A percentile compares a stretch with the other conserved stretches of the same genome.
Conservation (phyloP, 2,888 invertebrate genomes). For the Lithophane ornitopus region DNA sequence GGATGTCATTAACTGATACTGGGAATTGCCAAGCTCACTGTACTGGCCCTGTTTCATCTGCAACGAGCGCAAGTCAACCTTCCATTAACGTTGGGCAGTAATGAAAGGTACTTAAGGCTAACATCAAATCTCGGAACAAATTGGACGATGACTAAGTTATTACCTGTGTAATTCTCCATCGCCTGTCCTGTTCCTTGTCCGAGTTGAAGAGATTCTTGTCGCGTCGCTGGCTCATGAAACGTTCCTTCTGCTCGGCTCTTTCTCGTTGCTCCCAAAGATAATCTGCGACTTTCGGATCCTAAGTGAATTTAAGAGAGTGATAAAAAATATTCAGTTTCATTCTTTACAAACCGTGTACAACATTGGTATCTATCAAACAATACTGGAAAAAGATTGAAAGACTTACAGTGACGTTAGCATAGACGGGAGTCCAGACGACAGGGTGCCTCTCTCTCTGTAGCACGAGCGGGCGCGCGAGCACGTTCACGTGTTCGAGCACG, state of each 20-base stretch:
- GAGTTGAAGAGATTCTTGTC: constrained; percentile 91
- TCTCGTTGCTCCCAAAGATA: constrained; percentile 97
- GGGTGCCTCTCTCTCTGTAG: constrained; percentile 95
- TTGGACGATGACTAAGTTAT: neutral
- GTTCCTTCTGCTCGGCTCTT: constrained; percentile 94
- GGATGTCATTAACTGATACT: constrained; percentile 97
- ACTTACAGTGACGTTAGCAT: constrained; percentile 96
- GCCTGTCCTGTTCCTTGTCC: constrained; percentile 92
- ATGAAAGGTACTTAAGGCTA: constrained; percentile 31
- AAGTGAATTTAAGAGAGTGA: neutral
- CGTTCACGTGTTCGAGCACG: constrained; percentile 98
- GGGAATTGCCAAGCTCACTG: constrained; percentile 91
- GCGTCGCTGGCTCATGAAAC: constrained; percentile 92
- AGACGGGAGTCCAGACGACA: constrained; percentile 99
- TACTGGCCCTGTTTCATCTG: constrained; percentile 92
- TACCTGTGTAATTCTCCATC: constrained; percentile 89
- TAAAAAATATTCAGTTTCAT: neutral
- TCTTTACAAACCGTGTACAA: neutral
- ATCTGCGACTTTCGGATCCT: constrained; percentile 97
- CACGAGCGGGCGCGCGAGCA: constrained; percentile 98
- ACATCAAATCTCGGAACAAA: constrained; percentile 15
- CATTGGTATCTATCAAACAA: neutral
- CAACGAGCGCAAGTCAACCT: constrained; percentile 49
- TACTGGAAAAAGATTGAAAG: neutral
- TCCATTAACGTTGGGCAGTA: constrained; percentile 41